Evolutionary conservation across 2,797 vertebrate species (phyloP).

Genomic region (Micrastur ruficollis): DNA sequence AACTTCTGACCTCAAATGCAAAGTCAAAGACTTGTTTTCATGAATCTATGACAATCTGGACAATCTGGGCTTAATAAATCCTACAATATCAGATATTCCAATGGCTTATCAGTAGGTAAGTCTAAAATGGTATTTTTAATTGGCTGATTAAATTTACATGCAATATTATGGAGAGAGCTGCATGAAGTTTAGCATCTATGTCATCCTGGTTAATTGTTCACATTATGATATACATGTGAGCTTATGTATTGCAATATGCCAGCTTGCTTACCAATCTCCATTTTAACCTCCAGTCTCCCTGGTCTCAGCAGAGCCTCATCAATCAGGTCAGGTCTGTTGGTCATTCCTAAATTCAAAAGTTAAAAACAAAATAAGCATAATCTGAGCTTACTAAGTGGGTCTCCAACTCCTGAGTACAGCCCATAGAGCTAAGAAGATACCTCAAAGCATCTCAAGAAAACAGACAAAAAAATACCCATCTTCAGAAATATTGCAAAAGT

Average conservation of each 20-base stretch:
- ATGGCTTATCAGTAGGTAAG: neutral
- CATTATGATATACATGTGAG: neutral
- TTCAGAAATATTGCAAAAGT: neutral
- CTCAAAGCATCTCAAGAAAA: neutral
- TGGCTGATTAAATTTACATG: neutral
- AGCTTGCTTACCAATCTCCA: constrained; percentile 91
- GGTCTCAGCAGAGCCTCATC: constrained; percentile 94
- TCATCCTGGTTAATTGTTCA: neutral
- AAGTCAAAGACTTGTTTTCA: neutral
- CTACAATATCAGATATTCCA: neutral
- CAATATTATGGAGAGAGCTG: neutral
- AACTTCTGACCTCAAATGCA: neutral
- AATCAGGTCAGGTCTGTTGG: constrained; percentile 96
- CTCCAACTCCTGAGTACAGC: neutral
- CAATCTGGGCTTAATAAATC: neutral
- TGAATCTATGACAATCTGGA: neutral
- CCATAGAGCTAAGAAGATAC: neutral
- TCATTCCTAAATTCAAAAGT: constrained; percentile 85
- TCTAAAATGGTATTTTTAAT: neutral
- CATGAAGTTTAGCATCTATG: neutral
- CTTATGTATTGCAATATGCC: neutral
- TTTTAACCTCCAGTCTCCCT: constrained; percentile 94
- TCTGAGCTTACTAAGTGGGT: neutral
- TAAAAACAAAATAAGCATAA: neutral
- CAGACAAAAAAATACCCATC: neutral